Percentiles rank a stretch among this genome's conserved stretches.
Evolutionary conservation across 1,140 invertebrate genomes (phyloP).

Genomic region (Proales similis): DNA sequence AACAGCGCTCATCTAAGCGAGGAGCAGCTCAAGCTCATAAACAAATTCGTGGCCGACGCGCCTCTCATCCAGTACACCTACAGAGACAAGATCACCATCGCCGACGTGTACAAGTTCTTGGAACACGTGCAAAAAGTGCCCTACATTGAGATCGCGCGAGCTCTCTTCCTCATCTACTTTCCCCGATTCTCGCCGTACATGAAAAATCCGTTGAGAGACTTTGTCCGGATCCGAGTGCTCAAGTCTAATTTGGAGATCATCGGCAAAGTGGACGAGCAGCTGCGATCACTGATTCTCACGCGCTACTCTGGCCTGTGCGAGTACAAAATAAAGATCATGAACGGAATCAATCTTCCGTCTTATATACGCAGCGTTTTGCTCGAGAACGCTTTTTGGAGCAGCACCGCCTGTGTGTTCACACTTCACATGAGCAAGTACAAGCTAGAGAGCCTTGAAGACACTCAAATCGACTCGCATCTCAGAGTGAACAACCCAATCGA

Average conservation of each 20-base stretch:
- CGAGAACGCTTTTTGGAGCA: constrained; percentile 16
- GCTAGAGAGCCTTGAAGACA: too few relatives aligned
- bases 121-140: constrained; percentile 31
- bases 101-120: constrained; percentile 32
- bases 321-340: constrained; percentile 30
- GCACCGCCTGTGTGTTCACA: too few relatives aligned
- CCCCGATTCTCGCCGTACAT: constrained; percentile 33
- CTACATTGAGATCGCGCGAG: constrained; percentile 19
- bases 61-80: constrained; percentile 35
- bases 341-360: constrained; percentile 10
- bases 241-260: constrained; percentile 5
- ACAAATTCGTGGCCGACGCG: constrained; percentile 28
- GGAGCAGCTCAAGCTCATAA: neutral
- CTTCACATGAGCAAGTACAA: too few relatives aligned
- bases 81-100: constrained; percentile 28
- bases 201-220: constrained; percentile 17
- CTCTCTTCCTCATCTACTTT: constrained; percentile 34
- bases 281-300: constrained; percentile 8
- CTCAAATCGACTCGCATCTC: too few relatives aligned
- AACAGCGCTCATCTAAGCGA: neutral
- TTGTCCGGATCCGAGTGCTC: constrained; percentile 8
- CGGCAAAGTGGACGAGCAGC: constrained; percentile 14
- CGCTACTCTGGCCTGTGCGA: constrained; percentile 23
- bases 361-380: constrained; percentile 20
- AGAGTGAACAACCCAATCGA: too few relatives aligned